Percentiles rank a stretch among this genome's conserved stretches.
phyloP scores from a whole-genome alignment of 2,888 invertebrate species.

The Sminthurinus aureus region DNA sequence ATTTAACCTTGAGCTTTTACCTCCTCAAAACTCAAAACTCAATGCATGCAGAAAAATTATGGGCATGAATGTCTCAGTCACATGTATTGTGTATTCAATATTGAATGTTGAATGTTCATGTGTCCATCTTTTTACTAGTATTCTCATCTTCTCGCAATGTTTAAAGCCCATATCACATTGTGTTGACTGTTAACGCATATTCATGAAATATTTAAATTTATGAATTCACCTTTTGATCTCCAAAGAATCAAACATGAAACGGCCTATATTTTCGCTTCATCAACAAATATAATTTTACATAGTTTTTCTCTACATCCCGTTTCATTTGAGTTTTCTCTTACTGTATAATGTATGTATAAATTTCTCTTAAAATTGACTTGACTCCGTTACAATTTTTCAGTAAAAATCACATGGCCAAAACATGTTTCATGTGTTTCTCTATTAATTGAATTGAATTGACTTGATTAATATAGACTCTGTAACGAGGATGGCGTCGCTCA shows the following conservation, averaged over 20 bases:
- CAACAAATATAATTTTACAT: background rate
- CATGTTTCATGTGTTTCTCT: too few relatives aligned
- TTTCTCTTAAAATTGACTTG: too few relatives aligned
- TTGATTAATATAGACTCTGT: conserved; percentile 67
- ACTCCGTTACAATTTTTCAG: too few relatives aligned
- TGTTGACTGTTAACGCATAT: background rate
- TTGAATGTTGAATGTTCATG: too few relatives aligned
- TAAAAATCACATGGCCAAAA: too few relatives aligned
- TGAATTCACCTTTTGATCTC: background rate
- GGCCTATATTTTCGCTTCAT: background rate
- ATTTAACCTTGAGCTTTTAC: conserved; percentile 16
- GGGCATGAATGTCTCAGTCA: too few relatives aligned
- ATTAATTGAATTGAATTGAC: too few relatives aligned
- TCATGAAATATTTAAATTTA: background rate
- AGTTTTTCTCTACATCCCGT: background rate
- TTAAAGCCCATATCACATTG: background rate
- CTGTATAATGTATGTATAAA: too few relatives aligned
- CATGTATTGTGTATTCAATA: too few relatives aligned
- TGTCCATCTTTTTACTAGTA: too few relatives aligned
- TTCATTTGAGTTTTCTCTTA: too few relatives aligned
- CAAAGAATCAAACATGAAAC: background rate
- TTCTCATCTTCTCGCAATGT: too few relatives aligned
- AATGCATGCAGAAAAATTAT: background rate
- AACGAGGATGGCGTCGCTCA: conserved; percentile 73
- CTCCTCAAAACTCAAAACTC: conserved; percentile 35